Evolutionary conservation across 2,888 invertebrate genomes (phyloP).

Genomic region (Catocala fraxini): DNA sequence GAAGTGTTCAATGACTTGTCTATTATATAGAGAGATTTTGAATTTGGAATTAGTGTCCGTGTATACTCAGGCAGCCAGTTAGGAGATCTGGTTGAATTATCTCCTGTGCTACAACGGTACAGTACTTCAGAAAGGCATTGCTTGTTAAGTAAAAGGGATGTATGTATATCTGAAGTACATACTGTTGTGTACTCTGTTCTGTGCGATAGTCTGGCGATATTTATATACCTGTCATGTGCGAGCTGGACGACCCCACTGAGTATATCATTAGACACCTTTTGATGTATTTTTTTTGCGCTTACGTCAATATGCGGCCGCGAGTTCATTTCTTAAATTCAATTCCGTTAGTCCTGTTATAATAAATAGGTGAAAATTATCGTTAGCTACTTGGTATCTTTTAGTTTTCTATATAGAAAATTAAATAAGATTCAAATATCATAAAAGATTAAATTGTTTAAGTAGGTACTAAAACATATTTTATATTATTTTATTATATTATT

Average conservation of each 20-base stretch:
- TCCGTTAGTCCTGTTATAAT: too few relatives aligned
- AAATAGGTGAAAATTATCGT: too few relatives aligned
- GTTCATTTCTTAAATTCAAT: too few relatives aligned
- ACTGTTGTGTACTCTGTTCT: conserved; percentile 18
- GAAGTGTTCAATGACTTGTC: conserved; percentile 46
- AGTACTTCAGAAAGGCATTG: conserved; percentile 32
- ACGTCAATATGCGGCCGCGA: too few relatives aligned
- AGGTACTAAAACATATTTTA: too few relatives aligned
- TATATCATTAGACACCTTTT: conserved; percentile 57
- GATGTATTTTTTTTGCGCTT: conserved; percentile 8
- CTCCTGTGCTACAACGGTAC: conserved; percentile 35
- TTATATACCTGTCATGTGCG: conserved; percentile 24
- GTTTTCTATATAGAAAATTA: too few relatives aligned
- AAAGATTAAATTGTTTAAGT: too few relatives aligned
- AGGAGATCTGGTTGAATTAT: conserved; percentile 47
- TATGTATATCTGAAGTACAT: conserved; percentile 12
- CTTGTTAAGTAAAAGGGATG: conserved; percentile 36
- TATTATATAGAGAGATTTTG: conserved; percentile 12
- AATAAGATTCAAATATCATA: too few relatives aligned
- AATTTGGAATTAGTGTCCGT: conserved; percentile 50
- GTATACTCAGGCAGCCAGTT: conserved; percentile 60
- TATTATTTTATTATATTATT: too few relatives aligned
- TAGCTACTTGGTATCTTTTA: too few relatives aligned
- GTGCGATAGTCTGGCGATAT: conserved; percentile 46
- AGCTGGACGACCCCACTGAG: conserved; percentile 49